These are phyloP conservation scores for Stegostoma tigrinum DNA, from an alignment of 2,113 vertebrate species.

Conservation along the genomic window DNA sequence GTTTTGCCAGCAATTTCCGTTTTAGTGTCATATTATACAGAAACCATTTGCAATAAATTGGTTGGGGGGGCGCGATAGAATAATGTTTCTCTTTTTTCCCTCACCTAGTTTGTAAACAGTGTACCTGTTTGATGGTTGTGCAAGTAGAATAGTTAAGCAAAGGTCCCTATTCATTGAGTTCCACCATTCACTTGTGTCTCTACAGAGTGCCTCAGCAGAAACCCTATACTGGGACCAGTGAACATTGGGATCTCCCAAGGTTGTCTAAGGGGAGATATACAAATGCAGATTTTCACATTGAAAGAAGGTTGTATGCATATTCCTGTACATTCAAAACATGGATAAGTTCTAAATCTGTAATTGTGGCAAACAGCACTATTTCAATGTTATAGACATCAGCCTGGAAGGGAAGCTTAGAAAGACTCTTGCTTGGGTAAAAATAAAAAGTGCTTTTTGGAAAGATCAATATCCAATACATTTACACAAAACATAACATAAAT, in stretches of 20 bases:
- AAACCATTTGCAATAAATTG: neutral
- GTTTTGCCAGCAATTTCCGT: no score
- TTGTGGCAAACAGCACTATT: neutral
- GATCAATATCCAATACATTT: neutral
- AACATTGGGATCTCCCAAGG: neutral
- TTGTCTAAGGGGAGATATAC: neutral
- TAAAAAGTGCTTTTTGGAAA: neutral
- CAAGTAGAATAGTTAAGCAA: neutral
- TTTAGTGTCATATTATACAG: neutral
- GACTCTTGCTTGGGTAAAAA: neutral
- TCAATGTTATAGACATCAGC: neutral
- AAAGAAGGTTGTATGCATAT: neutral
- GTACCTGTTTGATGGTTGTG: neutral
- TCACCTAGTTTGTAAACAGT: neutral
- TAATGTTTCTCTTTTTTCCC: neutral
- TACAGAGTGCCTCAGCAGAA: neutral
- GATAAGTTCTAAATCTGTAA: neutral
- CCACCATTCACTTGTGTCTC: neutral
- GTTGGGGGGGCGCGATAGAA: neutral
- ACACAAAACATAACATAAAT: neutral
- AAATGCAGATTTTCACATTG: neutral
- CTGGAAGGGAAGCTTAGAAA: neutral
- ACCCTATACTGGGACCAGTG: no score
- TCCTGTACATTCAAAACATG: neutral
- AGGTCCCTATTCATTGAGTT: neutral